These are phyloP conservation scores for Patella ulyssiponensis DNA, from an alignment of 2,888 invertebrate genomes.

Conservation along the genomic window DNA sequence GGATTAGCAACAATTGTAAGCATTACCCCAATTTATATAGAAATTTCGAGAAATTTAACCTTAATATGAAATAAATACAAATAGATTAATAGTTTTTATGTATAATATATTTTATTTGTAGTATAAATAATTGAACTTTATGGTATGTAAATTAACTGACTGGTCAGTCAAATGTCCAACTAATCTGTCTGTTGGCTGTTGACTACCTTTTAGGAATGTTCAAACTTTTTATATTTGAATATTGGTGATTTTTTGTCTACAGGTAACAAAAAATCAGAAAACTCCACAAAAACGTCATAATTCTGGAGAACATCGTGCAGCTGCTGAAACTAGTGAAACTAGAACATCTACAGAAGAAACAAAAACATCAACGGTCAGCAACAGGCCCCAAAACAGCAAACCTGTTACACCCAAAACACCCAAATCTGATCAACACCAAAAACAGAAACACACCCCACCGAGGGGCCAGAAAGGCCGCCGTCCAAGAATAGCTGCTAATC, in stretches of 20 bases:
- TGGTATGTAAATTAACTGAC: too few relatives aligned
- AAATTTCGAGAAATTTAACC: too few relatives aligned
- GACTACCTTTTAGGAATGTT: too few relatives aligned
- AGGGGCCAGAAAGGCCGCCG: slow-evolving; percentile 33
- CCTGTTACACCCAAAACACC: slow-evolving; percentile 9
- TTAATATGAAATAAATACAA: too few relatives aligned
- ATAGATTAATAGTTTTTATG: too few relatives aligned
- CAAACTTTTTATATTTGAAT: not conserved
- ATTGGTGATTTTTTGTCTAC: not conserved
- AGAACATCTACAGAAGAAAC: not conserved
- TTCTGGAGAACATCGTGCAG: slow-evolving; percentile 16
- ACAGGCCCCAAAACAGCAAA: not conserved
- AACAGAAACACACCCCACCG: not conserved
- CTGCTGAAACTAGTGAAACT: not conserved
- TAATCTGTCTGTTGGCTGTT: too few relatives aligned
- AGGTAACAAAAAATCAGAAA: slow-evolving; percentile 44
- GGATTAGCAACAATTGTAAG: too few relatives aligned
- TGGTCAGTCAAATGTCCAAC: too few relatives aligned
- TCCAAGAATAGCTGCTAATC: slow-evolving; percentile 46
- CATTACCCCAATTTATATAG: too few relatives aligned
- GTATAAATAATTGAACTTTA: too few relatives aligned
- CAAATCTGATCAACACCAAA: slow-evolving; percentile 16
- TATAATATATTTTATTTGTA: too few relatives aligned
- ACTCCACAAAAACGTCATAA: slow-evolving; percentile 40
- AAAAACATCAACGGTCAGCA: not conserved